Evolutionary conservation across 2,888 invertebrate genomes (phyloP).

Genomic region (Belgica antarctica): DNA sequence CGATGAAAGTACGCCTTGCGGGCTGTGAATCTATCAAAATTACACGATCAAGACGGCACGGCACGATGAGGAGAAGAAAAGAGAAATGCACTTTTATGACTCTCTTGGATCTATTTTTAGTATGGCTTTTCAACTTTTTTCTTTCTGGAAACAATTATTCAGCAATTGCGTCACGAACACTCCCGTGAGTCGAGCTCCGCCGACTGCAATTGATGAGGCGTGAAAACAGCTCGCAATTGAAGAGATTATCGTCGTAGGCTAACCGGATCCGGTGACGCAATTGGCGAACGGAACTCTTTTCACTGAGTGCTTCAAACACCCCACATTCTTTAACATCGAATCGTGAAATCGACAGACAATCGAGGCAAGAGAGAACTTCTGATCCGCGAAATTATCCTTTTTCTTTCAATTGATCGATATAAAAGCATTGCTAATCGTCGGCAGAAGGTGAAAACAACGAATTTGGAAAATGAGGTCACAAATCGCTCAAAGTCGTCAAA

Average conservation of each 20-base stretch:
- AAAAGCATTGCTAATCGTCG: slow-evolving; percentile 2
- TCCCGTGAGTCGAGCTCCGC: background rate
- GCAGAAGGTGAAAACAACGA: slow-evolving; percentile 24
- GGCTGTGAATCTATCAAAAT: background rate
- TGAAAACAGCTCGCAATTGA: background rate
- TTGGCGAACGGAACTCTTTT: slow-evolving; percentile 7
- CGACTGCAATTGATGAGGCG: background rate
- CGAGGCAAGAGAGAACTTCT: background rate
- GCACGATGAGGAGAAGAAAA: too few species aligned
- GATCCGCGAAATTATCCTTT: background rate
- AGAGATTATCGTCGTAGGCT: background rate
- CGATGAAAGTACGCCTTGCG: background rate
- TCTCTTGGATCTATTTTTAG: slow-evolving; percentile 28
- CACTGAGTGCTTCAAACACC: background rate
- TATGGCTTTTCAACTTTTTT: background rate
- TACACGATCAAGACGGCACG: too few species aligned
- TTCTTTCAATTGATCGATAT: slow-evolving; percentile 19
- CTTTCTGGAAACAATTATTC: background rate
- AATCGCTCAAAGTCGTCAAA: too few species aligned
- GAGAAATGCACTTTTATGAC: slow-evolving; percentile 37
- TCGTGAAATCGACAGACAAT: slow-evolving; percentile 5
- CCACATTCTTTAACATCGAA: slow-evolving; percentile 14
- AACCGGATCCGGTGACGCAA: slow-evolving; percentile 19
- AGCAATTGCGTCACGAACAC: slow-evolving; percentile 9
- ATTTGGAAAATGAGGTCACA: slow-evolving; percentile 9